Percentiles rank a stretch among this genome's conserved stretches.
These are phyloP conservation scores for Apis cerana DNA, from an alignment of 1,140 invertebrate species.

Conservation along the genomic window DNA sequence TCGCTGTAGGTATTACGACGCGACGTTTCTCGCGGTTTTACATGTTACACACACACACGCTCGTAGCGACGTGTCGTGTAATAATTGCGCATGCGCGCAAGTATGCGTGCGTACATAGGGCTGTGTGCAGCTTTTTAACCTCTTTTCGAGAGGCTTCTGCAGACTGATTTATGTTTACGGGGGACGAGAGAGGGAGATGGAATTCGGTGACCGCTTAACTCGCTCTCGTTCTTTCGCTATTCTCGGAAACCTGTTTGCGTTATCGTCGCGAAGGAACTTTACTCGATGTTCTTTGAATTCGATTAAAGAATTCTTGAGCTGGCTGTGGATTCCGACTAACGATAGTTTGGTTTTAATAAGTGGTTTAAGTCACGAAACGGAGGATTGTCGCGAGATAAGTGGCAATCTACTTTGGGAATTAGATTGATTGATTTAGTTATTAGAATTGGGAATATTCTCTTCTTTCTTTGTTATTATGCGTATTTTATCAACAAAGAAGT, in stretches of 20 bases:
- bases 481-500: too few species aligned
- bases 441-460: not conserved
- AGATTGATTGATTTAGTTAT: not conserved
- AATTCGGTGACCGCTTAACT: slow-evolving; percentile 41
- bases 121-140: slow-evolving; percentile 52
- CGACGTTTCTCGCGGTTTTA: slow-evolving; percentile 57
- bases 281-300: slow-evolving; percentile 9
- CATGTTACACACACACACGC: not conserved
- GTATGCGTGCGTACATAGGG: not conserved
- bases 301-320: slow-evolving; percentile 9
- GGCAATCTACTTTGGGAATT: not conserved
- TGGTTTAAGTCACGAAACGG: slow-evolving; percentile 15
- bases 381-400: not conserved
- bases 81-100: not conserved
- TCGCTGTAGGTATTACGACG: slow-evolving; percentile 37
- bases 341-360: not conserved
- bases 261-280: not conserved
- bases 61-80: too few species aligned
- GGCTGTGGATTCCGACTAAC: not conserved
- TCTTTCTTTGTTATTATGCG: not conserved
- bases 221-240: slow-evolving; percentile 15
- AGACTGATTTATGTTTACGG: slow-evolving; percentile 60
- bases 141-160: slow-evolving; percentile 42
- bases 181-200: slow-evolving; percentile 4
- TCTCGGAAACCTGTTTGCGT: slow-evolving; percentile 1